Evolutionary conservation across 2,113 vertebrate species (phyloP).

Genomic region (Hemiprocne comata): DNA sequence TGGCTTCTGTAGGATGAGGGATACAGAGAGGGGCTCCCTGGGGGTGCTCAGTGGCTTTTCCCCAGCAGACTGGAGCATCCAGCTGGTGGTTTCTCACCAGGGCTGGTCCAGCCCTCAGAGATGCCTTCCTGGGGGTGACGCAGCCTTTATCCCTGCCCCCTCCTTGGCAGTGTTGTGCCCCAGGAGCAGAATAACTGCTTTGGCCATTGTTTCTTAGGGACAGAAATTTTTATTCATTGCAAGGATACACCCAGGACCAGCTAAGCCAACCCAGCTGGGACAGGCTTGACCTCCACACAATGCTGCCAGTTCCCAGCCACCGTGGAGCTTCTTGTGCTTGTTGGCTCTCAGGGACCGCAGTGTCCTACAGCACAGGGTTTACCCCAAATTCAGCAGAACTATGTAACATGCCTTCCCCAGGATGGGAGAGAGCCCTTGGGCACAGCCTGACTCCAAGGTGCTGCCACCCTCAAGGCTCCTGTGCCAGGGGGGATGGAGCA

Average conservation of each 20-base stretch:
- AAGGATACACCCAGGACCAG: not conserved
- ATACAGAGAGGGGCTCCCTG: not conserved
- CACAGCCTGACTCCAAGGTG: not conserved
- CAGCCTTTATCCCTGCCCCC: not conserved
- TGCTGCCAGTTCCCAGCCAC: not conserved
- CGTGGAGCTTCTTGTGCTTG: not conserved
- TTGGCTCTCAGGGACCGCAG: fast-evolving
- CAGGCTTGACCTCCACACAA: not conserved
- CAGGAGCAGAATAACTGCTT: not conserved
- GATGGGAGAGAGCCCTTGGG: fast-evolving
- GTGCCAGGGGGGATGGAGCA: fast-evolving
- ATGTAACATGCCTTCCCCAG: fast-evolving
- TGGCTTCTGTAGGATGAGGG: not conserved
- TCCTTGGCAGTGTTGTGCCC: not conserved
- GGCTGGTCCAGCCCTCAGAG: fast-evolving
- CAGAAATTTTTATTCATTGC: not conserved
- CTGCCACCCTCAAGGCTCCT: not conserved
- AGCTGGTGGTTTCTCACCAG: fast-evolving
- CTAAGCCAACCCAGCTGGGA: not conserved
- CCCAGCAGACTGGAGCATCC: not conserved
- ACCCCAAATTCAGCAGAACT: not conserved
- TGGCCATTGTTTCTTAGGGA: not conserved
- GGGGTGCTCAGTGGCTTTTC: not conserved
- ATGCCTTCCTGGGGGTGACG: no score
- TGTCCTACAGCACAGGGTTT: not conserved